Conservation (phyloP, 1,140 invertebrate species). For the Kradibia gibbosae region DNA sequence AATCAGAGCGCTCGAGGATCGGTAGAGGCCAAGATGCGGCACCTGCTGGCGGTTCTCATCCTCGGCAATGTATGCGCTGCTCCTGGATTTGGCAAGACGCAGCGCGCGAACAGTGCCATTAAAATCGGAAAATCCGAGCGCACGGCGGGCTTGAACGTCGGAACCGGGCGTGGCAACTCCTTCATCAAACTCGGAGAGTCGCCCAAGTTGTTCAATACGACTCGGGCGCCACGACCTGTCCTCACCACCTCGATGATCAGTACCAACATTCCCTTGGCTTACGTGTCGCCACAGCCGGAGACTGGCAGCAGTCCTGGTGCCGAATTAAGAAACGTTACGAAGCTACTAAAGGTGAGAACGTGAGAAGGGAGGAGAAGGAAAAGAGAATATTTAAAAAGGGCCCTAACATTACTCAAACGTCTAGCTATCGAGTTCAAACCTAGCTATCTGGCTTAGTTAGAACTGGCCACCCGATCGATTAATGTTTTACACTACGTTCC, state of each 20-base stretch:
- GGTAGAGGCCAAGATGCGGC: no score
- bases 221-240: constrained; percentile 58
- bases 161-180: constrained; percentile 58
- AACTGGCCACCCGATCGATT: no score
- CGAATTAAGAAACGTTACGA: constrained; percentile 51
- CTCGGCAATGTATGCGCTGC: neutral
- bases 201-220: constrained; percentile 62
- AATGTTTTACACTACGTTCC: no score
- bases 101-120: constrained; percentile 64
- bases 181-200: constrained; percentile 65
- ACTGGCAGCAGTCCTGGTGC: neutral
- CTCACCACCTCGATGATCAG: constrained; percentile 61
- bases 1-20: no score
- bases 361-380: neutral
- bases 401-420: no score
- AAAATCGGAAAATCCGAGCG: constrained; percentile 66
- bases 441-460: no score
- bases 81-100: constrained; percentile 55
- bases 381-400: no score
- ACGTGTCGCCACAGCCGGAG: constrained; percentile 19
- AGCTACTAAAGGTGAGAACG: constrained; percentile 57
- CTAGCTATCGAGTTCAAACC: no score
- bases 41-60: neutral
- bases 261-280: constrained; percentile 44
- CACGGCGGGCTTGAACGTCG: constrained; percentile 46